phyloP scores from a whole-genome alignment of 2,797 vertebrate species.

The Notamacropus eugenii region DNA sequence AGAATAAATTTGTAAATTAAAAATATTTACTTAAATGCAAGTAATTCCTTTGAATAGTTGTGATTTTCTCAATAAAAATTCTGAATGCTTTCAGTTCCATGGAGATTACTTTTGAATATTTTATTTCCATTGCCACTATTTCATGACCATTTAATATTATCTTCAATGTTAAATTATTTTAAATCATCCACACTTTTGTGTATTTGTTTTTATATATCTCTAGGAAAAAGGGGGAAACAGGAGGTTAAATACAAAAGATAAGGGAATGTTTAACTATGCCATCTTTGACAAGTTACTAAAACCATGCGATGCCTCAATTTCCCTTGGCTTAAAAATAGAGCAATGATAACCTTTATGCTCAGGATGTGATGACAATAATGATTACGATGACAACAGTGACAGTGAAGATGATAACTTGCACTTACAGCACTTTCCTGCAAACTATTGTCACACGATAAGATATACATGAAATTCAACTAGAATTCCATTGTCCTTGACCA shows the following conservation, averaged over 20 bases:
- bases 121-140: neutral
- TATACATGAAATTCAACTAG: neutral
- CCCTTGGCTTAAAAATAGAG: neutral
- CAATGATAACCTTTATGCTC: neutral
- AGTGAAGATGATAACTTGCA: neutral
- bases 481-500: constrained; percentile 23
- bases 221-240: neutral
- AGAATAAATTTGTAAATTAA: neutral
- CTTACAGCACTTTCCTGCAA: neutral
- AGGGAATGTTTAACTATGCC: neutral
- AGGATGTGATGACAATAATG: neutral
- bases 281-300: neutral
- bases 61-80: neutral
- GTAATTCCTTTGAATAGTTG: neutral
- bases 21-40: neutral
- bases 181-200: neutral
- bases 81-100: neutral
- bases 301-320: neutral
- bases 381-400: too few species aligned
- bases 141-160: neutral
- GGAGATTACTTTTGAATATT: neutral
- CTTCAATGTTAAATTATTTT: neutral
- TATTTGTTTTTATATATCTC: neutral
- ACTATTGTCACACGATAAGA: neutral
- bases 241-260: neutral